Evolutionary conservation across 1,140 invertebrate species (phyloP), one percentile per base, ranked within the genome.

Genomic region (Sarcophaga bullata): DNA sequence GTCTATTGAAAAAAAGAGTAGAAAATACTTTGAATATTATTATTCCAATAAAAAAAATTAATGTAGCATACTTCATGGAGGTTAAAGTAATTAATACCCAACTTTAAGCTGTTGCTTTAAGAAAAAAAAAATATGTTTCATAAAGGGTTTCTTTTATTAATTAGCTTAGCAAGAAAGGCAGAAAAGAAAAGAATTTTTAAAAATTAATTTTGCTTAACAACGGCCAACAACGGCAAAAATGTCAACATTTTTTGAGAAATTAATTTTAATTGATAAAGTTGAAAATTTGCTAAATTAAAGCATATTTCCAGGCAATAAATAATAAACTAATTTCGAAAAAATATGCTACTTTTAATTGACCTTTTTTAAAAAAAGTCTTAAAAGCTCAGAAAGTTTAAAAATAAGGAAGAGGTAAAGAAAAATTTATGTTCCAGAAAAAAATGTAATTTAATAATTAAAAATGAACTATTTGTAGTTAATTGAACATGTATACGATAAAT

Each of bases 181-280:
- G 50, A 52, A 13, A 52, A 52, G 62, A 68, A 68, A 15, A 68
- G 19, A 68, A 68, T 19, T 68, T 17, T 9, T 52, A 0, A 52
- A 68, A 68, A 19, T 68, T 68, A 68, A 68, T 68, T 37, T 68
- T 68, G 62, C 17, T 68, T 52, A 52, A 68, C 17, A 68, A 37
- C 4, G 25, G 1, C 25, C 62, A 68, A 68, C 50, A 78, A 13
- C 7, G 4, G 13, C 17, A 76, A 76, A 76, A 17, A 49, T 49
- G 13, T 48, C 8, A 4, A 8, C 8, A 17, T 49, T 47, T n/a
- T 73, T n/a, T 11, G 19, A 46, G 68, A 46, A 73, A 73, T 58
- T 58, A 50, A 52, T 78, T 49, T 47, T 78, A 78, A 78, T 78
- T 78, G 75, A 78, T 78, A 78, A 78, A 78, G 75, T 78, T 78